Base-by-base conservation (phyloP, 1,140 invertebrate species). In the Zaprionus vittiger region DNA sequence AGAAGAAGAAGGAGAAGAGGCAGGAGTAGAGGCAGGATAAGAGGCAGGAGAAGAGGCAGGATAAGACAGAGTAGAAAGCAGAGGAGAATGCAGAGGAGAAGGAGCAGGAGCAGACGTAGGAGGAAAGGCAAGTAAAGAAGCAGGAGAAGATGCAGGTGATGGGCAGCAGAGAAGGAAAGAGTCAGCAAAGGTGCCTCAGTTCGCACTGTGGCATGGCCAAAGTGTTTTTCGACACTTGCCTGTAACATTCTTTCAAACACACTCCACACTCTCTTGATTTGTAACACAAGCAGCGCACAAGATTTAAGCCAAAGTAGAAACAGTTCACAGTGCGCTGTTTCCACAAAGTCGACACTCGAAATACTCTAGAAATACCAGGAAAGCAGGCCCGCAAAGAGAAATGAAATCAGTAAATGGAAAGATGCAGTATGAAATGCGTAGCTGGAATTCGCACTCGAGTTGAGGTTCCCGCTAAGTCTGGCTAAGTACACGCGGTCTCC, bases 211-310 rank as follows among this genome's bases (percentile, higher is more conserved):
- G 41, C 41, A 64, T 52, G 52, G 34, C 44, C 11, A 66, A 72
- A 76, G 68, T 76, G 73, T 76, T 76, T 76, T 76, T 60, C 63
- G 61, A 57, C 72, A 74, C 66, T 74, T 60, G 54, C 55, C 26
- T 12, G 62, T 14, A 59, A 59, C 38, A 65, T 72, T 62, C 63
- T 61, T 61, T 68, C 44, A 60, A 31, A 62, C 57, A 47, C 34
- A 38, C 41, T n/a, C n/a, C 41, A 7, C n/a, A n/a, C 5, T 0
- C 41, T n/a, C 41, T 47, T 7, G 41, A n/a, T 68, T 68, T 67
- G 56, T 60, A 60, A 67, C 20, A 34, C 56, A 52, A 69, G 49
- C 28, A 59, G 37, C 54, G 15, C 14, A 63, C 56, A 49, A 61
- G 26, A 31, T 34, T 54, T 47, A 62, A 56, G 47, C 56, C 49